These are phyloP conservation scores for Erebia aethiops DNA, from an alignment of 2,888 invertebrate species.

Conservation along the genomic window DNA sequence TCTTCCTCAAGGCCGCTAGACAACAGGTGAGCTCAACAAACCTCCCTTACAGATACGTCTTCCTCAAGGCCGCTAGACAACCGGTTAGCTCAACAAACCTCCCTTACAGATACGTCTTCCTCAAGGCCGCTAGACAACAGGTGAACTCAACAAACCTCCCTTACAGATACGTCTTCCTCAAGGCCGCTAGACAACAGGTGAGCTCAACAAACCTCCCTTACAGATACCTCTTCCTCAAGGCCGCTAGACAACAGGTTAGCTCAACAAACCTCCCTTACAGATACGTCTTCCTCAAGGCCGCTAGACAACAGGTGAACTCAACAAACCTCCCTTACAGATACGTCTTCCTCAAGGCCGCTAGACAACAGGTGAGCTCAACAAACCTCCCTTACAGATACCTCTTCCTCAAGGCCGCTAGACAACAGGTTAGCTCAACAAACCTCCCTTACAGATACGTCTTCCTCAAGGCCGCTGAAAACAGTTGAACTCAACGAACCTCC, in stretches of 20 bases:
- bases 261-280: not conserved
- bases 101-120: not conserved
- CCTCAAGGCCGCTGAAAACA: not conserved
- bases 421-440: not conserved
- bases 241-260: not conserved
- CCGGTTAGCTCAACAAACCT: not conserved
- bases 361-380: not conserved
- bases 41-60: not conserved
- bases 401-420: not conserved
- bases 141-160: not conserved
- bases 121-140: not conserved
- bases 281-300: not conserved
- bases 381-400: not conserved
- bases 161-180: conserved; percentile 69
- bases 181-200: conserved; percentile 72
- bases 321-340: not conserved
- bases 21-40: not conserved
- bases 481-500: not conserved
- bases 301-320: not conserved
- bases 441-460: too few relatives aligned
- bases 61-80: not conserved
- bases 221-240: not conserved
- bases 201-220: too few relatives aligned
- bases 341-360: not conserved
- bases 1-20: not conserved